A percentile compares a stretch with the other conserved stretches of the same genome.
phyloP scores from a whole-genome alignment of 1,140 invertebrate species.

The Archivesica marissinica region DNA sequence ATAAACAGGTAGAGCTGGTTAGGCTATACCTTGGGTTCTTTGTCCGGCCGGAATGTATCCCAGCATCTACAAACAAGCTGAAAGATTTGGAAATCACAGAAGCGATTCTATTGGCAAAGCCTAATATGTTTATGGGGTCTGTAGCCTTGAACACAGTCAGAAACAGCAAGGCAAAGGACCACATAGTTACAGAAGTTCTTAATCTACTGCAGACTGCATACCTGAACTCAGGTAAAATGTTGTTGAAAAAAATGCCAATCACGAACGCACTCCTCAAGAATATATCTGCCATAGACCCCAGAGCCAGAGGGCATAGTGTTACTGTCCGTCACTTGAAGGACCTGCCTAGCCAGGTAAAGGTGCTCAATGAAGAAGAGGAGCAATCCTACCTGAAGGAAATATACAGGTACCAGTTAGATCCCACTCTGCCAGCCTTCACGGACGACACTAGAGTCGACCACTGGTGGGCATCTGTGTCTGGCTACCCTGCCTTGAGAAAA shows the following conservation, averaged over 20 bases:
- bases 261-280: background rate
- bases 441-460: background rate
- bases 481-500: slow-evolving; percentile 42
- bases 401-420: slow-evolving; percentile 8
- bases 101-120: background rate
- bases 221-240: background rate
- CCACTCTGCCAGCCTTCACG: background rate
- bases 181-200: slow-evolving; percentile 11
- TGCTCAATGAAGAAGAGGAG: slow-evolving; percentile 3
- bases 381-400: background rate
- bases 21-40: slow-evolving; percentile 44
- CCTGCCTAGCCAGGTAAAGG: slow-evolving; percentile 12
- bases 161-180: background rate
- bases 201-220: background rate
- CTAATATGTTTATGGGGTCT: slow-evolving; percentile 16
- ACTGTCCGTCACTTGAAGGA: background rate
- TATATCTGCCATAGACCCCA: slow-evolving; percentile 1
- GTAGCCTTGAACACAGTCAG: background rate
- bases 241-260: slow-evolving; percentile 34
- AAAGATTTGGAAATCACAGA: background rate
- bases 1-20: slow-evolving; percentile 42
- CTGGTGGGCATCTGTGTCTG: slow-evolving; percentile 22
- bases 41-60: slow-evolving; percentile 44
- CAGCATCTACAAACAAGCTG: background rate
- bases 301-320: background rate